Evolutionary conservation across 2,797 vertebrate species (phyloP).

Genomic region (Anabas testudineus): DNA sequence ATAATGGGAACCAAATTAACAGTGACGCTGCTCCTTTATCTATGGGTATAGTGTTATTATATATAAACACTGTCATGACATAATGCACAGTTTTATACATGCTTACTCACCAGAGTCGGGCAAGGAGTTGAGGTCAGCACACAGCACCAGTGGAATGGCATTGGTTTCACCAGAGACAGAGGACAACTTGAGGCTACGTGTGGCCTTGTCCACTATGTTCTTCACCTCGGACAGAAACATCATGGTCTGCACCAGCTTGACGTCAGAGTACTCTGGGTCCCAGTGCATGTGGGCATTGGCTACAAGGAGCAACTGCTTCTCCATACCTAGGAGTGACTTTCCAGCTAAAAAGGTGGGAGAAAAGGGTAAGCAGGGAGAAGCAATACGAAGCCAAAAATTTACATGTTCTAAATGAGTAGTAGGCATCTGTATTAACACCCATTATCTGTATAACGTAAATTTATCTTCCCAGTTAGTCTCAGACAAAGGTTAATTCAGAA

Average conservation of each 20-base stretch:
- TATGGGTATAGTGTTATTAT: not conserved
- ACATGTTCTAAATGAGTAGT: no score
- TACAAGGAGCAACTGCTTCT: slow-evolving; percentile 95
- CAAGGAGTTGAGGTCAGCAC: slow-evolving; percentile 98
- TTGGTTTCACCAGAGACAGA: slow-evolving; percentile 91
- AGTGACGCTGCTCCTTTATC: no score
- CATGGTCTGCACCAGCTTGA: slow-evolving; percentile 98
- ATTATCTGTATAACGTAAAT: no score
- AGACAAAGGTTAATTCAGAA: not conserved
- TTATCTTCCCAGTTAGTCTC: not conserved
- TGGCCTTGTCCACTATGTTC: slow-evolving; percentile 98
- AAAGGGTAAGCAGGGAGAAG: not conserved
- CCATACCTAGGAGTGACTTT: slow-evolving; percentile 92
- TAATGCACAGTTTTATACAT: not conserved
- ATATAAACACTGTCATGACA: not conserved
- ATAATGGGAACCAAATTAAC: no score
- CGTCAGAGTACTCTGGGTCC: slow-evolving; percentile 98
- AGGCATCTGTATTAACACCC: no score
- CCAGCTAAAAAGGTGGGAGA: slow-evolving; percentile 81
- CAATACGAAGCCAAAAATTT: no score
- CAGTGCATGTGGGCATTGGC: slow-evolving; percentile 99
- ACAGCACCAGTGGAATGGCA: slow-evolving; percentile 95
- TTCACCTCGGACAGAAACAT: slow-evolving; percentile 99
- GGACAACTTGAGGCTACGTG: slow-evolving; percentile 92
- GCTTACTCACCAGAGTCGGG: slow-evolving; percentile 93